Evolutionary conservation across 2,113 vertebrate species (phyloP), one percentile per base, ranked within the genome.

Genomic region (Columba janthina): DNA sequence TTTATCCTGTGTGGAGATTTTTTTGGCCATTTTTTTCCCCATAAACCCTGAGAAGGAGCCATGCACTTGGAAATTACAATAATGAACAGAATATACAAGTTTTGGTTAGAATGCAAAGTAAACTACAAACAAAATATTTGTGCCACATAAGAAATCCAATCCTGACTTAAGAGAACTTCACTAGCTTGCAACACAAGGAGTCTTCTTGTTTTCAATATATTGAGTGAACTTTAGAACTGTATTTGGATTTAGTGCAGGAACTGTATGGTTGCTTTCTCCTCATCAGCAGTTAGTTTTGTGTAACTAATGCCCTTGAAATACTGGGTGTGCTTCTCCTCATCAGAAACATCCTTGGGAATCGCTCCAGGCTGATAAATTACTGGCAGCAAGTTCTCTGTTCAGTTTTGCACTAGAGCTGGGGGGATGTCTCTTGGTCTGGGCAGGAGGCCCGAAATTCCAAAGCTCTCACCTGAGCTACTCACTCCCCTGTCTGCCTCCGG

Each of bases 391-490:
- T 58, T 62, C 61, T 73, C 9, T 2, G 0, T 58, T 90, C 15
- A 14, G 48, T 69, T 53, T 57, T 72, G 70, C 1, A 2, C 32
- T 34, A 3, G 65, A 46, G 29, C 83, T 28, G 79, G 42, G 3
- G 15, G 56, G 76, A 42, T 71, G 72, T 75, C 48, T 87, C 38
- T 86, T 40, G 56, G 22, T 38, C 73, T 81, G 69, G 80, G 92
- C 85, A 88, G 73, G 64, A 91, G 69, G 73, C 73, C 87, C 67
- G 90, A 46, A 77, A 94, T 86, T 93, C 76, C 76, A 56, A 36
- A 88, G 66, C 74, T 75, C 76, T 87, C 83, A 66, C 80, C 69
- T 85, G 80, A 69, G 76, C 86, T 88, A 7, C 66, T 91, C 42
- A 9, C 78, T 82, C 65, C 32, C 20, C 80, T 0, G 4, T 15